Evolutionary conservation across 2,797 vertebrate species (phyloP).

Genomic region (Xenops minutus): DNA sequence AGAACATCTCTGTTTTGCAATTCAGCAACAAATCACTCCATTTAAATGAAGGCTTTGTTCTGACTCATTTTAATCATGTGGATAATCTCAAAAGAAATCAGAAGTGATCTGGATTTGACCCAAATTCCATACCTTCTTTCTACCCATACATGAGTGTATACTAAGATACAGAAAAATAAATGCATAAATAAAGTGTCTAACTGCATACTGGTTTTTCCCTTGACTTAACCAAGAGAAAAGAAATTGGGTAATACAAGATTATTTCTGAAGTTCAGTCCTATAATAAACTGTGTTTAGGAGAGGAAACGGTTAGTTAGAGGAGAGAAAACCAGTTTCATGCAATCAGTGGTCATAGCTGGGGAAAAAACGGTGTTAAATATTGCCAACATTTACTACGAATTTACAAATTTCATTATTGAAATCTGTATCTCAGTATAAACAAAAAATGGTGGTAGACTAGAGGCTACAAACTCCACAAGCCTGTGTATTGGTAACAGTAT

Average conservation of each 20-base stretch:
- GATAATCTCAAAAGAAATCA: slow-evolving; percentile 29
- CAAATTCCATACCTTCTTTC: slow-evolving; percentile 10
- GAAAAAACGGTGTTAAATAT: not conserved
- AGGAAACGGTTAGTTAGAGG: slow-evolving; percentile 19
- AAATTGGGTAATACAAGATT: not conserved
- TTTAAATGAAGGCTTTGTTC: slow-evolving; percentile 33
- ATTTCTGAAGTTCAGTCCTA: slow-evolving; percentile 6
- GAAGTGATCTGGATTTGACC: slow-evolving; percentile 10
- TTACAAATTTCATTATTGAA: not conserved
- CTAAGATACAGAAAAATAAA: not conserved
- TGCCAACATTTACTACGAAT: not conserved
- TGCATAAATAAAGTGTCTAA: not conserved
- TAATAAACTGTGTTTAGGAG: not conserved
- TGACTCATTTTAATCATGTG: slow-evolving; percentile 8
- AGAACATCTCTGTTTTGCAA: slow-evolving; percentile 8
- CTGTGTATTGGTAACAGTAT: not conserved
- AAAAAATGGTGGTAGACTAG: not conserved
- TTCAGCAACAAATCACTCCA: not conserved
- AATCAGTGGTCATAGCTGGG: not conserved
- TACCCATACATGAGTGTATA: not conserved
- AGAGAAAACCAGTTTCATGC: not conserved
- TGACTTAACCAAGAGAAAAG: not conserved
- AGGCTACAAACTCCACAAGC: not conserved
- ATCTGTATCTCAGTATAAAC: not conserved
- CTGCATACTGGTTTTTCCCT: not conserved